Evolutionary conservation across 1,140 invertebrate species (phyloP).

Genomic region (Cephus cinctus): DNA sequence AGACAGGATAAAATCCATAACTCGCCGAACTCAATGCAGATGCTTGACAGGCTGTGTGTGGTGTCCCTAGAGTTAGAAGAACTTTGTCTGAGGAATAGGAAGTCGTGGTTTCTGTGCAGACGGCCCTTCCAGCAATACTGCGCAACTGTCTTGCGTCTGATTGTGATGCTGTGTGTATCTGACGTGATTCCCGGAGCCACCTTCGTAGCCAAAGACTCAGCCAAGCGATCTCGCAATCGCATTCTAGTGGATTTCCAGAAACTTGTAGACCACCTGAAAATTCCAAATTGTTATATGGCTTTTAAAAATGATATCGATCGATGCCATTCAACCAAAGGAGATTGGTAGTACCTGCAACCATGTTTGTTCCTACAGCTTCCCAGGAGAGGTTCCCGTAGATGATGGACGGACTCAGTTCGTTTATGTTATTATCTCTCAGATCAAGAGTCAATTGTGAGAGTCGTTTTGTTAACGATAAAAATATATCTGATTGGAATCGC

Average conservation of each 20-base stretch:
- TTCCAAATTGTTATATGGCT: constrained; percentile 14
- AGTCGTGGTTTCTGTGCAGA: constrained; percentile 51
- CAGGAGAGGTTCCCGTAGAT: constrained; percentile 84
- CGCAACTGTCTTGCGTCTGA: constrained; percentile 51
- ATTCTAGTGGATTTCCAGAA: constrained; percentile 79
- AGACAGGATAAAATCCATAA: too few relatives aligned
- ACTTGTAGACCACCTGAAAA: constrained; percentile 77
- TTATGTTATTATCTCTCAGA: constrained; percentile 77
- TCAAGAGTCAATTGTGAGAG: constrained; percentile 80
- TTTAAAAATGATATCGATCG: neutral
- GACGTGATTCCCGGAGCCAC: constrained; percentile 78
- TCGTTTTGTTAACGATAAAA: constrained; percentile 69
- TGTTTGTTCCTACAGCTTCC: constrained; percentile 79
- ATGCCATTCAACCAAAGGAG: too few relatives aligned
- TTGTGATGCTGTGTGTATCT: constrained; percentile 65
- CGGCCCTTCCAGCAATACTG: constrained; percentile 48
- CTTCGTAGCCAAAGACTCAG: constrained; percentile 83
- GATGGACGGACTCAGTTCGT: constrained; percentile 74
- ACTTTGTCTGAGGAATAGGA: constrained; percentile 52
- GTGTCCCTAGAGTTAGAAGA: constrained; percentile 52
- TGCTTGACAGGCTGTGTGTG: constrained; percentile 59
- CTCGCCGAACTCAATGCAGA: constrained; percentile 55
- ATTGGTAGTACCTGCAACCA: constrained; percentile 74
- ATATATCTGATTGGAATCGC: constrained; percentile 74
- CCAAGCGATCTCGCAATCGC: constrained; percentile 87